Evolutionary conservation across 2,113 vertebrate genomes (phyloP).

Genomic region (Isichthys henryi): DNA sequence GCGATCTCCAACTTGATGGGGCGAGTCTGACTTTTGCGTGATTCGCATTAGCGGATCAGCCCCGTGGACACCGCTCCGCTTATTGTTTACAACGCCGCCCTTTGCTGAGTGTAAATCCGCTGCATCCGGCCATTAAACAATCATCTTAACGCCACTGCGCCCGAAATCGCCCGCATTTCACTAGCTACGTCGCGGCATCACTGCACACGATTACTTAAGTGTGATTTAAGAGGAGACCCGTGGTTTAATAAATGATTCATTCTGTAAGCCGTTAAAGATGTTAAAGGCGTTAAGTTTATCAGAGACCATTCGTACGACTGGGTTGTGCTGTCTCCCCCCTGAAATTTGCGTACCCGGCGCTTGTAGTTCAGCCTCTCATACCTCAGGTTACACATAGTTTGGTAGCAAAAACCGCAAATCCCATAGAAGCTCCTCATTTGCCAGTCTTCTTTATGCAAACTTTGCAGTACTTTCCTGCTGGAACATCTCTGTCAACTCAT

Average conservation of each 20-base stretch:
- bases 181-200: not conserved
- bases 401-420: not conserved
- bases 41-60: too few relatives aligned
- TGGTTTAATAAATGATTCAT: not conserved
- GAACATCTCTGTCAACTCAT: not conserved
- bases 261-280: not conserved
- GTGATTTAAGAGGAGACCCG: not conserved
- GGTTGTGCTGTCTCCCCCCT: not conserved
- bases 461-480: not conserved
- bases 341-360: not conserved
- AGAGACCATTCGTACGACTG: not conserved
- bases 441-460: not conserved
- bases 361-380: not conserved
- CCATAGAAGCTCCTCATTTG: not conserved
- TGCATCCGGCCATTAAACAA: not conserved
- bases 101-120: not conserved
- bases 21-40: too few relatives aligned
- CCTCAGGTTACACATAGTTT: not conserved
- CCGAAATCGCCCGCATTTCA: not conserved
- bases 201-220: not conserved
- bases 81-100: not conserved
- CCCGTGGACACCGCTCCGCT: too few relatives aligned
- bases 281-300: not conserved
- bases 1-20: not conserved
- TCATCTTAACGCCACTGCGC: not conserved